These are phyloP conservation scores for Chaetodon trifascialis DNA, from an alignment of 2,113 vertebrate genomes.

Conservation along the genomic window DNA sequence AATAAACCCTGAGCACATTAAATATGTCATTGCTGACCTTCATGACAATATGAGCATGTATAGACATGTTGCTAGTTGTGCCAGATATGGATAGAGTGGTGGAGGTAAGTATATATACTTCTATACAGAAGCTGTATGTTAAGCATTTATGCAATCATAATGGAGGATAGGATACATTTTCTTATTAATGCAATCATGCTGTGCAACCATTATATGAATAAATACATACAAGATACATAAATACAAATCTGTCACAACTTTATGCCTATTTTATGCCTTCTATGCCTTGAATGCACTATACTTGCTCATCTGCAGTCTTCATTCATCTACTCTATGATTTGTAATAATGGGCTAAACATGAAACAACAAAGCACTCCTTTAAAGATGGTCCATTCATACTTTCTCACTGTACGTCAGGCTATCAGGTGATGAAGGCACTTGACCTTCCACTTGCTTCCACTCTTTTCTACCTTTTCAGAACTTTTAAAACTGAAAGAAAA, in stretches of 20 bases:
- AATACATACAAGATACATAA: not conserved
- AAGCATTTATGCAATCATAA: not conserved
- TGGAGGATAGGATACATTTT: not conserved
- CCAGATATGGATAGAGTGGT: not conserved
- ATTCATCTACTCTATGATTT: too few relatives aligned
- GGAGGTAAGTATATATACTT: not conserved
- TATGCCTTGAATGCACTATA: not conserved
- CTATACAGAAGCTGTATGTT: not conserved
- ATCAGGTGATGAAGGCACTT: not conserved
- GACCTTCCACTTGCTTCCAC: not conserved
- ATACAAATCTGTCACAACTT: not conserved
- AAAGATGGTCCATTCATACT: too few relatives aligned
- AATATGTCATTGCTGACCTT: not conserved
- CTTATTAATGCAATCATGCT: not conserved
- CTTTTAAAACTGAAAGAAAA: not conserved
- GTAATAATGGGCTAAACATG: too few relatives aligned
- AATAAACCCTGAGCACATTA: not conserved
- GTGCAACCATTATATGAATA: not conserved
- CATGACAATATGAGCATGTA: not conserved
- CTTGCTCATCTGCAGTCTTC: not conserved
- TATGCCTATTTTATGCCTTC: rapidly evolving
- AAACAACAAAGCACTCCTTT: too few relatives aligned
- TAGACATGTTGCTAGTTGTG: not conserved
- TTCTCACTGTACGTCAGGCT: not conserved
- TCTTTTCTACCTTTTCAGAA: not conserved